These are phyloP conservation scores for Apodemus sylvaticus DNA, from an alignment of 2,113 vertebrate species.

Conservation along the genomic window DNA sequence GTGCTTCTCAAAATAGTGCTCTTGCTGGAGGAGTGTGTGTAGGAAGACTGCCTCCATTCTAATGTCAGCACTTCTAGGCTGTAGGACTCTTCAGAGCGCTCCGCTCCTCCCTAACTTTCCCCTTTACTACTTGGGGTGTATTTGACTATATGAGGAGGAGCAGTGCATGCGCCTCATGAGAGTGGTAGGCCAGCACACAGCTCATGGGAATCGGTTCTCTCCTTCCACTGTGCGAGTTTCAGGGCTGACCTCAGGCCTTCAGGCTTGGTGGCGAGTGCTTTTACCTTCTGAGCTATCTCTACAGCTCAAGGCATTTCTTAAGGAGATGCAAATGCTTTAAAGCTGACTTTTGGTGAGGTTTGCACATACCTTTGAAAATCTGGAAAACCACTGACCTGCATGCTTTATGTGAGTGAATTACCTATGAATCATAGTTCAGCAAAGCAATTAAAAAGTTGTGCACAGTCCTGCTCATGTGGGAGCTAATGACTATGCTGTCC, in stretches of 20 bases:
- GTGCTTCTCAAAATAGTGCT: rapidly evolving
- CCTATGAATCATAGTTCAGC: neutral
- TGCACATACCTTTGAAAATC: rapidly evolving
- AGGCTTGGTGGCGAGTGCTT: neutral
- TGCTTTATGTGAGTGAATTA: neutral
- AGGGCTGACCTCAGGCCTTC: neutral
- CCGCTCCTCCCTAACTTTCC: neutral
- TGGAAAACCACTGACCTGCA: neutral
- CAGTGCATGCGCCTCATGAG: neutral
- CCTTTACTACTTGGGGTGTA: no score
- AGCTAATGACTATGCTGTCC: neutral
- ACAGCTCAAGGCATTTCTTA: neutral
- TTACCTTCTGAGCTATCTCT: neutral
- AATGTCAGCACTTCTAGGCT: neutral
- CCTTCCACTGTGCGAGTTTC: neutral
- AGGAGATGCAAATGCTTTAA: neutral
- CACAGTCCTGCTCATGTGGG: neutral
- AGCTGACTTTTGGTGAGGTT: neutral
- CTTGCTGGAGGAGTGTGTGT: neutral
- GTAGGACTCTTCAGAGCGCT: rapidly evolving
- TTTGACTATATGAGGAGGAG: neutral
- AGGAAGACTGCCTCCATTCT: rapidly evolving
- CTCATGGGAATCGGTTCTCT: neutral
- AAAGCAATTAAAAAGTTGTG: neutral
- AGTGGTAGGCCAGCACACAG: neutral